Conservation (phyloP, 1,140 invertebrate genomes). For the Rhyzopertha dominica region DNA sequence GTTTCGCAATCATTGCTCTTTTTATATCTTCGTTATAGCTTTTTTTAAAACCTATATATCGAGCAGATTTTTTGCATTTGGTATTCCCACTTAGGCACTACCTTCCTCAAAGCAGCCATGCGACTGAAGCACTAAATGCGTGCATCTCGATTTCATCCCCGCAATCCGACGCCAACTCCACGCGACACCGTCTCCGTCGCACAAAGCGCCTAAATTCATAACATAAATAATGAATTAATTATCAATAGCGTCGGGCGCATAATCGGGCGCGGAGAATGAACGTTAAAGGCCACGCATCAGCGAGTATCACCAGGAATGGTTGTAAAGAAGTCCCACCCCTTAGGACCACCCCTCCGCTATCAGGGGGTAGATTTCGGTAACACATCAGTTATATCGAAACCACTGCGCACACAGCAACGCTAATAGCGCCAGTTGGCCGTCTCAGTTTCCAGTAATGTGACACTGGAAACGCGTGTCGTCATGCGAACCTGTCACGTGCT, state of each 20-base stretch:
- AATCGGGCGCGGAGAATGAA: not conserved
- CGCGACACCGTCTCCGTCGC: not conserved
- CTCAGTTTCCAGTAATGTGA: not conserved
- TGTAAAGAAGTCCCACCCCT: not conserved
- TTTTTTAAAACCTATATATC: too few relatives aligned
- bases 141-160: too few relatives aligned
- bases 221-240: constrained; percentile 9
- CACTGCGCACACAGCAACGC: constrained; percentile 12
- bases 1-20: too few relatives aligned
- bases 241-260: not conserved
- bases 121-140: too few relatives aligned
- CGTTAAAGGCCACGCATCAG: not conserved
- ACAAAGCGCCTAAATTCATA: constrained; percentile 1
- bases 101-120: too few relatives aligned
- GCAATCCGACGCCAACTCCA: too few relatives aligned
- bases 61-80: too few relatives aligned
- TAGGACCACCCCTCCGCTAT: constrained; percentile 13
- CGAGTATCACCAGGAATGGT: not conserved
- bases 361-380: constrained; percentile 6
- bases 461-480: not conserved
- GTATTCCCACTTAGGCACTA: too few relatives aligned
- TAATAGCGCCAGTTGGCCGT: not conserved
- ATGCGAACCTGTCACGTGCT: not conserved
- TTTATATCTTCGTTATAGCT: too few relatives aligned
- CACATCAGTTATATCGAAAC: constrained; percentile 10